Evolutionary conservation across 1,140 invertebrate genomes (phyloP).

Genomic region (Drosophila leontia): DNA sequence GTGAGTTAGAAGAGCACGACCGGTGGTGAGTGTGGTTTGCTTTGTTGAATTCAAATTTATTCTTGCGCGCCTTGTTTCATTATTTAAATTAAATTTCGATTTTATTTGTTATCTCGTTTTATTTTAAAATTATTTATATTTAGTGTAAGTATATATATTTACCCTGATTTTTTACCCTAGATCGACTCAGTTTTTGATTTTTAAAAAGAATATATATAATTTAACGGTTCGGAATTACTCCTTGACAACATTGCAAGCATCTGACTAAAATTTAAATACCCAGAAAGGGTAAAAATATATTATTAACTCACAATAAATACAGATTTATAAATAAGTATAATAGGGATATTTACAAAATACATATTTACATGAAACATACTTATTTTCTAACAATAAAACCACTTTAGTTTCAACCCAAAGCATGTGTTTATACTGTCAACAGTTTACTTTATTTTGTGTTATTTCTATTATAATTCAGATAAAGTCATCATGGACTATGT

Average conservation of each 20-base stretch:
- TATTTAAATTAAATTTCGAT: background rate
- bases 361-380: too few species aligned
- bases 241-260: too few species aligned
- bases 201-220: too few species aligned
- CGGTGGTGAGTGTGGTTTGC: background rate
- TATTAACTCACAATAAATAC: too few species aligned
- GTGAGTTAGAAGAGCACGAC: conserved; percentile 13
- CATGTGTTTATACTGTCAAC: background rate
- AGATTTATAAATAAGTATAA: too few species aligned
- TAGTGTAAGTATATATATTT: too few species aligned
- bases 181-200: too few species aligned
- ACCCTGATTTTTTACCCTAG: background rate
- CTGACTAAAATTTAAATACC: too few species aligned
- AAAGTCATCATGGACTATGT: conserved; percentile 5
- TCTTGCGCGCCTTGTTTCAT: background rate
- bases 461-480: background rate
- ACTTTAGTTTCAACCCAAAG: background rate
- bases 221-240: too few species aligned
- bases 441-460: background rate
- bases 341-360: too few species aligned
- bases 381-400: background rate
- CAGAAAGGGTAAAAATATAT: too few species aligned
- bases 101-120: background rate
- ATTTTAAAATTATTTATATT: background rate
- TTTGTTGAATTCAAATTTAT: conserved; percentile 8